phyloP scores from a whole-genome alignment of 2,888 invertebrate species.

The Prosapia bicincta region DNA sequence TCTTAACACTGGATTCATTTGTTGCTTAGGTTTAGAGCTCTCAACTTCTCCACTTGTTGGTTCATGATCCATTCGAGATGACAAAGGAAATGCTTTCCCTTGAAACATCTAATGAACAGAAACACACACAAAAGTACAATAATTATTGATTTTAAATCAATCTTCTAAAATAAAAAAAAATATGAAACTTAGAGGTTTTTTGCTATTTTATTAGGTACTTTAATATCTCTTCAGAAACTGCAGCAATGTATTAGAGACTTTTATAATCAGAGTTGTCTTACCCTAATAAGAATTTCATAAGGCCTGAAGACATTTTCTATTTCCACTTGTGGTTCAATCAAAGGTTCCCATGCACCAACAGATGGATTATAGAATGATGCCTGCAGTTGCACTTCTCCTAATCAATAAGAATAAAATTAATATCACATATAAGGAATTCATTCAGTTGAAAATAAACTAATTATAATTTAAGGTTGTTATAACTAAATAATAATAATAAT shows the following conservation, averaged over 20 bases:
- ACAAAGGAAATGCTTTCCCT: constrained; percentile 58
- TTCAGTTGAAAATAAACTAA: too few species aligned
- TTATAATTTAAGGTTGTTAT: too few species aligned
- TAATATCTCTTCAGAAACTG: constrained; percentile 34
- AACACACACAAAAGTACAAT: too few species aligned
- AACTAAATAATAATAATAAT: too few species aligned
- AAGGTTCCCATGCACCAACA: constrained; percentile 75
- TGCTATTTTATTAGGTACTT: background rate
- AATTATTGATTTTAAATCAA: too few species aligned
- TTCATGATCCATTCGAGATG: constrained; percentile 40
- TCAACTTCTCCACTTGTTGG: constrained; percentile 42
- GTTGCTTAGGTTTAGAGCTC: constrained; percentile 40
- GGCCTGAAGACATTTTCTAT: constrained; percentile 64
- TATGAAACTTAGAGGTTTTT: too few species aligned
- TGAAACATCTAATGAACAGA: constrained; percentile 50
- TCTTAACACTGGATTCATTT: constrained; percentile 44
- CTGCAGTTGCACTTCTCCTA: constrained; percentile 49
- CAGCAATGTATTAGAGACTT: background rate
- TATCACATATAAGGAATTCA: too few species aligned
- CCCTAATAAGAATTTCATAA: constrained; percentile 66
- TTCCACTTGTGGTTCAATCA: constrained; percentile 69
- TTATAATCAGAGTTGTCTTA: too few species aligned
- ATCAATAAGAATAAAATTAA: too few species aligned
- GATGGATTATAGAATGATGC: constrained; percentile 65
- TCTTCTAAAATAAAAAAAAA: too few species aligned